Evolutionary conservation across 2,113 vertebrate species (phyloP).

Genomic region (Rhabdornis inornatus): DNA sequence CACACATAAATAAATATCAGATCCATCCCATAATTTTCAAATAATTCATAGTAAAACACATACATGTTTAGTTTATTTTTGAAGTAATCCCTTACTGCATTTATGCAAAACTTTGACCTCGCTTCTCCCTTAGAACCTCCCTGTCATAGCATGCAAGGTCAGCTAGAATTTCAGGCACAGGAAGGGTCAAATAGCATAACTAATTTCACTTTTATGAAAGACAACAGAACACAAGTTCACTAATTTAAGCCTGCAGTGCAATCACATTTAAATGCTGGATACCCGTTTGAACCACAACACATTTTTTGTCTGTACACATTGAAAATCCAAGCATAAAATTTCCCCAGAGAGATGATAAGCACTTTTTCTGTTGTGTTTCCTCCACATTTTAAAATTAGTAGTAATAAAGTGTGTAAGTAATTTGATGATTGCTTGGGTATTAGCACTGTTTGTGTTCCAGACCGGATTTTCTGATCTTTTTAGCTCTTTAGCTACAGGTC

Average conservation of each 20-base stretch:
- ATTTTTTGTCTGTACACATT: neutral
- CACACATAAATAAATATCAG: neutral
- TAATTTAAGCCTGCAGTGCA: neutral
- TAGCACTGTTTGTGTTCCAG: neutral
- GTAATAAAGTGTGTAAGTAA: neutral
- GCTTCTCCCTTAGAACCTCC: neutral
- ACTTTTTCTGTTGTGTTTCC: neutral
- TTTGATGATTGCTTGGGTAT: neutral
- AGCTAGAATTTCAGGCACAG: slow-evolving; percentile 22
- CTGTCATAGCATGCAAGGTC: neutral
- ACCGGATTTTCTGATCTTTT: neutral
- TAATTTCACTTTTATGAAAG: slow-evolving; percentile 27
- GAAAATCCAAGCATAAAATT: neutral
- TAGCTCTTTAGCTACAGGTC: neutral
- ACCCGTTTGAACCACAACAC: neutral
- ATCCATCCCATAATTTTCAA: neutral
- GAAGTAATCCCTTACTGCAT: neutral
- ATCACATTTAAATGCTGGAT: neutral
- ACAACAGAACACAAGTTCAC: neutral
- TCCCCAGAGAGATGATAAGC: neutral
- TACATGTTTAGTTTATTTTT: neutral
- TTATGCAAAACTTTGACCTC: neutral
- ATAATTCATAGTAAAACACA: neutral
- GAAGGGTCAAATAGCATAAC: slow-evolving; percentile 11
- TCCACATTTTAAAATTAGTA: neutral